Evolutionary conservation across 2,888 invertebrate species (phyloP), one percentile per base, ranked within the genome.

Genomic region (Meiosimyza decipiens): DNA sequence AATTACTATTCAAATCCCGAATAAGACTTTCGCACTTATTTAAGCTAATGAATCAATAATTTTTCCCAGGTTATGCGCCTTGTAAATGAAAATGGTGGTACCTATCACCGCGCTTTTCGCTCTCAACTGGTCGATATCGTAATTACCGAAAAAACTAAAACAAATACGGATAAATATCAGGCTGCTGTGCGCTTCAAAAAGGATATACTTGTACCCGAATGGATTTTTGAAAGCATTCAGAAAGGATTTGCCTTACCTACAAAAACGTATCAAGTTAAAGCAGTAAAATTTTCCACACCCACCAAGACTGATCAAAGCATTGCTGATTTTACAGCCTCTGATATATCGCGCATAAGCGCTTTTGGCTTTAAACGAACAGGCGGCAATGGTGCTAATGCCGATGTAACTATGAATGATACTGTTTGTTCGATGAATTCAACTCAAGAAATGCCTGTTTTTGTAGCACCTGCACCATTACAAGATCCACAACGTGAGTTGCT

Each of bases 191-290:
- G 82, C 11, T 87, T 80, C 75, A 86, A 86, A 62, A 87, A 87
- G 73, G 86, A 86, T 28, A 94, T 96, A 80, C 91, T 97, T 0
- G 88, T 89, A 15, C 90, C 93, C 0, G 88, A 92, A 3, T 98
- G 98, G 97, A 88, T 97, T 54, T 89, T 89, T 71, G 93, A 95
- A 49, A 95, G 94, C n/a, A 89, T 92, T 0, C 88, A 90, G 40
- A 90, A 89, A 40, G 95, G 95, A 0, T 92, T 91, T 75, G 91
- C 93, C 0, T 79, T 94, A 55, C 91, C 92, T 0, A 86, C 90
- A 16, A 88, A 89, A 4, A 85, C 89, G 65, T 92, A 91, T 79
- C 87, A 90, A 68, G 89, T 92, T 1, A 87, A 89, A 0, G 89
- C 89, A 0, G 89, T 91, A 49, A 90, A 89, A 9, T 91, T 91